phyloP scores from a whole-genome alignment of 2,113 vertebrate genomes.

The Eclectus roratus region DNA sequence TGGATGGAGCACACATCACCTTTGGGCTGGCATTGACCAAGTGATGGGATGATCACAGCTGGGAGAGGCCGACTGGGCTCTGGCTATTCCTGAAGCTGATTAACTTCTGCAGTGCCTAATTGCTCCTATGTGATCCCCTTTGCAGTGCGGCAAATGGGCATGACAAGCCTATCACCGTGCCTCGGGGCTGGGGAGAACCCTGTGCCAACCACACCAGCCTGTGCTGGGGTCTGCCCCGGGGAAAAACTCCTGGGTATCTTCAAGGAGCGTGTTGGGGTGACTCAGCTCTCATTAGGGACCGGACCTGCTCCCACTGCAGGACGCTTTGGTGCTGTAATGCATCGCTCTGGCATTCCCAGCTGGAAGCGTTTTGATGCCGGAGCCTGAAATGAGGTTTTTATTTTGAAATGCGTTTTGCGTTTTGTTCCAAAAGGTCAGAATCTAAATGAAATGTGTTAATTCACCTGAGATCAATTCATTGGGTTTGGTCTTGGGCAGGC shows the following conservation, averaged over 20 bases:
- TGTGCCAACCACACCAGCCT: neutral
- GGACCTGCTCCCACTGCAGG: neutral
- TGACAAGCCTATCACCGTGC: neutral
- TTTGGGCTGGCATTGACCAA: neutral
- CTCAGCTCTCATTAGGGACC: neutral
- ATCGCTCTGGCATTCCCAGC: neutral
- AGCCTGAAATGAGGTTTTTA: neutral
- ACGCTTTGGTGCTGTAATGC: rapidly evolving
- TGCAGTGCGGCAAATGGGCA: neutral
- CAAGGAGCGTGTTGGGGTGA: neutral
- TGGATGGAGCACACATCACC: slow-evolving; percentile 4
- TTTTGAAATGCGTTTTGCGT: slow-evolving; percentile 28
- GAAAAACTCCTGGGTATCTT: neutral
- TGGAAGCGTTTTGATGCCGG: neutral
- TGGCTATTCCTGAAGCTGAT: slow-evolving; percentile 20
- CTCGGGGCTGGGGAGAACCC: neutral
- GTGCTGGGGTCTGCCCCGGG: neutral
- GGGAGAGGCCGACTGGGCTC: neutral
- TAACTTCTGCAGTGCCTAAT: slow-evolving; percentile 19
- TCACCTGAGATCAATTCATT: neutral
- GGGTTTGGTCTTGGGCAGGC: neutral
- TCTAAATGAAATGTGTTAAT: neutral
- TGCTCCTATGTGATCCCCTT: neutral
- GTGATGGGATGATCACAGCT: neutral
- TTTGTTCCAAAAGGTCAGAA: neutral